Conservation (phyloP, 1,140 invertebrate genomes). For the Frieseomelitta varia region DNA sequence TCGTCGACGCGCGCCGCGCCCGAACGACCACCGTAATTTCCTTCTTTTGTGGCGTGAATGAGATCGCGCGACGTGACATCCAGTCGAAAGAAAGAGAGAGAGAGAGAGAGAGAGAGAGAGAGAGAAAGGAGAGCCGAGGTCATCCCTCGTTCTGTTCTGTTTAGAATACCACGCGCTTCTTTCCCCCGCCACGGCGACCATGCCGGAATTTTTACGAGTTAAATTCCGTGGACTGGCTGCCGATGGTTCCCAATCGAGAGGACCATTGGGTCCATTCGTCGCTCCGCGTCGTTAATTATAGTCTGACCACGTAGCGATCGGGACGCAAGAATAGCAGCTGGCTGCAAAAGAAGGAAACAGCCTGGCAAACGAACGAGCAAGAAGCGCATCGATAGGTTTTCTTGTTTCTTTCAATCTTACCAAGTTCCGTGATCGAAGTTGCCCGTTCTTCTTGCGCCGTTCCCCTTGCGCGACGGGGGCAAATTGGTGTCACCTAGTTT, state of each 20-base stretch:
- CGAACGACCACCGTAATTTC: conserved; percentile 34
- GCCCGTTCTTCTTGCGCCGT: too few relatives aligned
- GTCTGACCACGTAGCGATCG: background rate
- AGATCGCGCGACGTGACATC: conserved; percentile 45
- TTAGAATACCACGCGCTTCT: conserved; percentile 42
- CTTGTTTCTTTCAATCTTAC: too few relatives aligned
- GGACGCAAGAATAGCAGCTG: background rate
- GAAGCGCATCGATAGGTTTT: background rate
- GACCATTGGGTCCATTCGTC: background rate
- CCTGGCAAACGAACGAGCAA: background rate
- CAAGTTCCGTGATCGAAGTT: background rate
- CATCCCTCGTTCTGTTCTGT: conserved; percentile 25
- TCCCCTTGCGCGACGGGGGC: background rate
- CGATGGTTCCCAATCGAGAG: background rate
- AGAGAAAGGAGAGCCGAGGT: background rate
- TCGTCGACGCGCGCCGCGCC: background rate
- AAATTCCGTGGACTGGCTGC: conserved; percentile 17
- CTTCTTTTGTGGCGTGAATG: conserved; percentile 57
- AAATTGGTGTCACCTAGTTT: conserved; percentile 7
- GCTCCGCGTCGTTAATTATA: conserved; percentile 38
- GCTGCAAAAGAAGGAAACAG: background rate
- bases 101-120: background rate
- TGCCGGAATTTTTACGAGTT: conserved; percentile 42
- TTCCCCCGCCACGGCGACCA: background rate
- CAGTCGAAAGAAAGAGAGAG: background rate